Base-by-base conservation (phyloP, 2,113 vertebrate genomes). In the Holacanthus passer region DNA sequence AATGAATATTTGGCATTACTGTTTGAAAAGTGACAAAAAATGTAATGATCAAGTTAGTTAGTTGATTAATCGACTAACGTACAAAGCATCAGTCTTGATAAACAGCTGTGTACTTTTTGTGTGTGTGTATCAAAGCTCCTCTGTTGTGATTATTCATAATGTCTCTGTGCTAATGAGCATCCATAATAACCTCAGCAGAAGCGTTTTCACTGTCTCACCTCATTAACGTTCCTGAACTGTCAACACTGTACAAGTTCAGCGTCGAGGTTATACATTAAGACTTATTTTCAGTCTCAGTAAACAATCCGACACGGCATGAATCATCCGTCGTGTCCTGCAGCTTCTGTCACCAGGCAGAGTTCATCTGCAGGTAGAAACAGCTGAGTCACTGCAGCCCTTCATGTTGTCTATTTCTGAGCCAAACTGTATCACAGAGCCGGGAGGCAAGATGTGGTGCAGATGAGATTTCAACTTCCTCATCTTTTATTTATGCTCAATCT, bases 361-460 rank as follows among this genome's bases (percentile, higher is more conserved):
- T 84, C 45, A 47, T 14, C n/a, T 86, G 81, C 70, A 82, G 68
- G 56, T 24, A 76, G 19, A 91, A 92, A 80, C 69, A 67, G 93
- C 91, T 90, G 93, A 94, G 87, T 94, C 92, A 94, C 88, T 86
- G 89, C 85, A 84, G 92, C 64, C 53, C 55, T 47, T 41, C 22
- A 4, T 24, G 47, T 2, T 55, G 65, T 72, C 68, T 43, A 43
- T 32, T 24, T 76, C 55, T 22, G 19, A 86, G 66, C 60, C 55
- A 60, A 56, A 67, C 29, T 20, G 73, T 50, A 58, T 63, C 11
- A 31, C 24, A 60, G 27, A 65, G 16, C 45, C n/a, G 29, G 10
- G 29, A 11, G 27, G 6, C 22, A 3, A 56, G 35, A 9, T n/a
- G 3, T 6, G 47, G 6, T 48, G 47, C 47, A n/a, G 48, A 52